phyloP scores from a whole-genome alignment of 2,888 invertebrate species.

The Eulithis prunata region DNA sequence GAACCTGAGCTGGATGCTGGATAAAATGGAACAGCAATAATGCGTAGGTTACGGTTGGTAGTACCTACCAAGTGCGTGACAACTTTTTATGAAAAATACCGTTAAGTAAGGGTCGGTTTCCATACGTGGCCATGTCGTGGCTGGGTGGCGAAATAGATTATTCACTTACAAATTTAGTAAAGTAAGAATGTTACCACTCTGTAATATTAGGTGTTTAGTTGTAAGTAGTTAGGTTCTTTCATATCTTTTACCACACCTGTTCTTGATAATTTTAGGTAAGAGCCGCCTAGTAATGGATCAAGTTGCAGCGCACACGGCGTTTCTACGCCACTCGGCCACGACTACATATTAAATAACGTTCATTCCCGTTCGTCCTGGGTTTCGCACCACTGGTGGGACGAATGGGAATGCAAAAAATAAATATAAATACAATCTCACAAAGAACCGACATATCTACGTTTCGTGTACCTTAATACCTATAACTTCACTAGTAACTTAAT shows the following conservation, averaged over 20 bases:
- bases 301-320: conserved; percentile 27
- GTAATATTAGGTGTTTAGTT: conserved; percentile 29
- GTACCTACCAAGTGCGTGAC: conserved; percentile 9
- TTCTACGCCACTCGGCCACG: conserved; percentile 32
- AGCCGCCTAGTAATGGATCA: conserved; percentile 35
- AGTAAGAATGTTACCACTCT: conserved; percentile 38
- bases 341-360: conserved; percentile 11
- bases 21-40: conserved; percentile 13
- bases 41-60: conserved; percentile 13
- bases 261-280: conserved; percentile 18
- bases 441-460: conserved; percentile 42
- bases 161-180: conserved; percentile 27
- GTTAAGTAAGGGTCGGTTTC: conserved; percentile 28
- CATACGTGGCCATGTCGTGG: conserved; percentile 31
- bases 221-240: conserved; percentile 16
- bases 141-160: conserved; percentile 36
- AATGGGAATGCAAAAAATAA: too few relatives aligned
- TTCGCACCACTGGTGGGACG: too few relatives aligned
- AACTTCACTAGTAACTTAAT: conserved; percentile 45
- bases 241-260: not conserved
- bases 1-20: conserved; percentile 12
- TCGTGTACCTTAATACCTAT: conserved; percentile 44
- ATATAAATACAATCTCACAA: conserved; percentile 24
- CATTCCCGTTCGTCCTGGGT: not conserved
- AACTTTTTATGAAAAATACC: conserved; percentile 21